Conservation (phyloP, 37 sponge, comb jelly and placozoan genomes). For the Cladorhizidae sp. region DNA sequence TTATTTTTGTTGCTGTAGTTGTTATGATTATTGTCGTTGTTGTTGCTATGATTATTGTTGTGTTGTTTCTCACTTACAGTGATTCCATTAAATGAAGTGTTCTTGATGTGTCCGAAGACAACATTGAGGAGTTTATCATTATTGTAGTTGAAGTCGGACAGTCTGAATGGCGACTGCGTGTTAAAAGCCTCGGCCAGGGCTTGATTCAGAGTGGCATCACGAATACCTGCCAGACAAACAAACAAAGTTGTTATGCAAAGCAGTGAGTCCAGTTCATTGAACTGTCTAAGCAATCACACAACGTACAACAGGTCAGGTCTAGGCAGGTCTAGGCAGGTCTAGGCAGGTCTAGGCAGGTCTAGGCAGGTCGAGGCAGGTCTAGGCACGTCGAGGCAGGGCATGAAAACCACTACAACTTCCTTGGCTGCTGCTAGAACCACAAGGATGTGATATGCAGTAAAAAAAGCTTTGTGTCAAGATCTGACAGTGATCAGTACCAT, state of each 20-base stretch:
- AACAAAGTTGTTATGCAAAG: neutral
- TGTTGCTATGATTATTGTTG: neutral
- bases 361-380: too few relatives aligned
- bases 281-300: too few relatives aligned
- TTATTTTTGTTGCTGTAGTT: neutral
- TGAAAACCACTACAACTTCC: too few relatives aligned
- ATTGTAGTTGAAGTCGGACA: slow-evolving; percentile 14
- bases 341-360: too few relatives aligned
- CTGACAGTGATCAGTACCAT: too few relatives aligned
- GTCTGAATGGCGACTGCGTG: neutral
- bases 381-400: too few relatives aligned
- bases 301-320: too few relatives aligned
- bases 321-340: too few relatives aligned
- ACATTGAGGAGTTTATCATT: neutral
- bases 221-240: neutral
- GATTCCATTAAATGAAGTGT: slow-evolving; percentile 17
- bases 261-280: too few relatives aligned
- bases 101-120: slow-evolving; percentile 2
- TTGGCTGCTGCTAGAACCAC: too few relatives aligned
- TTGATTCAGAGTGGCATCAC: neutral
- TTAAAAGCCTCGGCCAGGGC: neutral
- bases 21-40: neutral
- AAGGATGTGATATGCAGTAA: too few relatives aligned
- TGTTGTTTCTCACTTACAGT: neutral
- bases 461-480: too few relatives aligned